These are phyloP conservation scores for Cnemophilus loriae DNA, from an alignment of 2,113 vertebrate species.

Conservation along the genomic window DNA sequence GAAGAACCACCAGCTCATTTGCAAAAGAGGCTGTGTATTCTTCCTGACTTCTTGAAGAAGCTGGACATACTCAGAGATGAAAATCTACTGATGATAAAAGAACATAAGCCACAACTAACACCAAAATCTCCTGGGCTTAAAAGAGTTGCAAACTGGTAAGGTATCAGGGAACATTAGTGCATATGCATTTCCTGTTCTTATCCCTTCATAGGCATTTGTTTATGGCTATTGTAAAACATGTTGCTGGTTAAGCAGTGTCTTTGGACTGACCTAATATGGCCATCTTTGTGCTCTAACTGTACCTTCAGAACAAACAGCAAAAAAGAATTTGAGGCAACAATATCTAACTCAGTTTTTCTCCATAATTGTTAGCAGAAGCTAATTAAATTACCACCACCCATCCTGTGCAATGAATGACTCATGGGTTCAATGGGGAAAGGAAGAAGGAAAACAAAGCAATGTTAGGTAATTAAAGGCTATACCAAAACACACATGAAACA, in stretches of 20 bases:
- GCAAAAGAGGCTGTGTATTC: neutral
- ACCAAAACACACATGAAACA: conserved; percentile 5
- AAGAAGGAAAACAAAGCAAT: conserved; percentile 25
- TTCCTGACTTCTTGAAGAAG: neutral
- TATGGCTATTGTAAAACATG: neutral
- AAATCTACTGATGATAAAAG: neutral
- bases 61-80: neutral
- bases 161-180: neutral
- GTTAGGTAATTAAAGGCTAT: neutral
- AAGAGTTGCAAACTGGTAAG: neutral
- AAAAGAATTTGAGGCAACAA: neutral
- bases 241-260: neutral
- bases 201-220: neutral
- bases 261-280: neutral
- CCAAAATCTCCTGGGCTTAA: neutral
- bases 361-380: conserved; percentile 12
- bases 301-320: neutral
- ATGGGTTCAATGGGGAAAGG: neutral
- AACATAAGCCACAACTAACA: neutral
- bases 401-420: conserved; percentile 56
- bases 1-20: neutral
- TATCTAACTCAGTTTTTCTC: conserved; percentile 1
- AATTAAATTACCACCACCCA: conserved; percentile 61
- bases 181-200: neutral
- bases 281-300: neutral